A percentile compares a stretch with the other conserved stretches of the same genome.
phyloP scores from a whole-genome alignment of 30 jellyfish, hydroid and myxozoan species.

The Sanderia malayensis region DNA sequence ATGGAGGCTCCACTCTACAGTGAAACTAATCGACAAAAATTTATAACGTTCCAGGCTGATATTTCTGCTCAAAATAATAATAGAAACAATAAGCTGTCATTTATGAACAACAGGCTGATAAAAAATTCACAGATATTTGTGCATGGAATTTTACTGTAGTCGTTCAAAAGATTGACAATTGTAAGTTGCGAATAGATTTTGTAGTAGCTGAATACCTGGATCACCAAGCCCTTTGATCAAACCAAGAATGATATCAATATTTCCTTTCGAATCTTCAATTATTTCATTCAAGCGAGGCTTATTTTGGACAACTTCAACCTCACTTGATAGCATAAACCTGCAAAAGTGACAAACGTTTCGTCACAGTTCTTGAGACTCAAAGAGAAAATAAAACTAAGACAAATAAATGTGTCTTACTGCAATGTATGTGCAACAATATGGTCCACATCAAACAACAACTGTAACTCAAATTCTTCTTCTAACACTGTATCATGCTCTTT shows the following conservation, averaged over 20 bases:
- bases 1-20: too few species aligned
- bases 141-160: too few species aligned
- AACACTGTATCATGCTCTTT: neutral
- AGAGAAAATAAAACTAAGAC: neutral
- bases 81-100: too few species aligned
- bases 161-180: too few species aligned
- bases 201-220: conserved; percentile 34
- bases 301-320: conserved; percentile 47
- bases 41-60: too few species aligned
- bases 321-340: conserved; percentile 31
- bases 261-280: conserved; percentile 6
- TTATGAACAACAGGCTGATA: too few species aligned
- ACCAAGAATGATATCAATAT: conserved; percentile 38
- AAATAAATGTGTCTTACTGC: conserved; percentile 17
- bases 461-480: conserved; percentile 17
- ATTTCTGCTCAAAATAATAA: too few species aligned
- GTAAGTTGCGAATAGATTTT: too few species aligned
- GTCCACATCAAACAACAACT: conserved; percentile 36
- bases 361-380: neutral
- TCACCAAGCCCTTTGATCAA: conserved; percentile 53
- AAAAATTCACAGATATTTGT: too few species aligned
- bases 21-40: too few species aligned
- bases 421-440: conserved; percentile 57
- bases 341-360: neutral
- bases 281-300: conserved; percentile 43